Evolutionary conservation across 2,888 invertebrate species (phyloP), one percentile per base, ranked within the genome.

Genomic region (Watsonalla binaria): DNA sequence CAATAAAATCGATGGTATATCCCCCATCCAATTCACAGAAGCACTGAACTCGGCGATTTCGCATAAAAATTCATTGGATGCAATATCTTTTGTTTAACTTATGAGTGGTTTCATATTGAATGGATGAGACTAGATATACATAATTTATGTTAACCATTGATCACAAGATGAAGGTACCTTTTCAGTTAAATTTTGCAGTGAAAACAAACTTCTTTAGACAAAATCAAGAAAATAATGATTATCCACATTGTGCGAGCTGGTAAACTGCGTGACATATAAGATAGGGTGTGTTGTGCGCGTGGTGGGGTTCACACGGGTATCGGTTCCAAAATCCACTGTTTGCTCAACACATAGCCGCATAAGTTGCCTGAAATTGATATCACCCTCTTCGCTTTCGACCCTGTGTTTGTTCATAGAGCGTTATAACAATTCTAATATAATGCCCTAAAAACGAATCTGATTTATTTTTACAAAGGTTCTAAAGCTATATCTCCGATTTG

Each of bases 301-400:
- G 50, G 57, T 45, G 24, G 46, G 35, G 50, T 61, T 59, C 58
- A 51, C 57, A 61, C 53, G 55, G 51, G 54, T 53, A 54, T 61
- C 54, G 52, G 48, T 51, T 57, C 47, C 45, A 52, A 54, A 34
- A 51, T 45, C 54, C 39, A 50, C 50, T 79, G 80, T 82, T 82
- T 80, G 76, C 70, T 64, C 70, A 69, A 72, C 65, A 66, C 68
- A 69, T 75, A 71, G 11, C 72, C 77, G 68, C 78, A 76, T 78
- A 82, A 82, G 77, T 83, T 80, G 74, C 75, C 75, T 80, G 84
- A 84, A 85, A 86, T 86, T 86, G 87, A 86, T 87, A 86, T 80
- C 72, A 71, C 63, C 72, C 70, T 66, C 62, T 68, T 68, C 63
- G 70, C 72, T 75, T 74, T 75, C 68, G 76, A 74, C 69, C 70